These are phyloP conservation scores for Carcinoscorpius rotundicauda DNA, from an alignment of 1,140 invertebrate genomes.

Conservation along the genomic window DNA sequence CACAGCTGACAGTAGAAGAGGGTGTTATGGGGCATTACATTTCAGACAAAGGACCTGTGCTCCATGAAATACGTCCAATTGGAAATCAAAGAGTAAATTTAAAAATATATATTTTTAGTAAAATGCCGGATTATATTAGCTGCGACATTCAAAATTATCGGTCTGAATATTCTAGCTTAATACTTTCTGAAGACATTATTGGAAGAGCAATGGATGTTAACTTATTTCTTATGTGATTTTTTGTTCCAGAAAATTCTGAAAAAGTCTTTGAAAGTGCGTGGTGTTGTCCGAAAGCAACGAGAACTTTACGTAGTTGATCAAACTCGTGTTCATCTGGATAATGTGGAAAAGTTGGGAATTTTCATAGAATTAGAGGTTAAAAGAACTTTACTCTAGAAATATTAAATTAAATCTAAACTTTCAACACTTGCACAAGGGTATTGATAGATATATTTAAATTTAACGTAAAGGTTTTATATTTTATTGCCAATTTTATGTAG, in stretches of 20 bases:
- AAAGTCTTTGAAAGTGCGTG: constrained; percentile 47
- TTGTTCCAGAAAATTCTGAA: constrained; percentile 26
- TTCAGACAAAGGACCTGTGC: no score
- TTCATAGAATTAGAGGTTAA: constrained; percentile 82
- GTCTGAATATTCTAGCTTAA: no score
- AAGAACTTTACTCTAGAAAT: background rate
- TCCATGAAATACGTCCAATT: no score
- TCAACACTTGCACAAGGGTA: background rate
- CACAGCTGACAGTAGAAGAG: no score
- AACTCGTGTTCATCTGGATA: constrained; percentile 77
- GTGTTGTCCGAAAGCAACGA: constrained; percentile 56
- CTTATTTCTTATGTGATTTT: background rate
- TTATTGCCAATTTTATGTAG: background rate
- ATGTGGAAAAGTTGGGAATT: constrained; percentile 61
- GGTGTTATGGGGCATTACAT: no score
- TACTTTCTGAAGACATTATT: no score
- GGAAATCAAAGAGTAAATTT: no score
- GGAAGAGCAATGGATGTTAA: no score
- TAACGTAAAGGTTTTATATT: background rate
- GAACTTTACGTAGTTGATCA: constrained; percentile 63
- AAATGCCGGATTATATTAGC: no score
- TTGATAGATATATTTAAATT: background rate
- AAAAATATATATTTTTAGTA: no score
- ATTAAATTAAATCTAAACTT: background rate
- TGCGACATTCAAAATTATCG: no score